Conservation (phyloP, 92 coral and sea anemone species). For the Umimayanthus kanabou region DNA sequence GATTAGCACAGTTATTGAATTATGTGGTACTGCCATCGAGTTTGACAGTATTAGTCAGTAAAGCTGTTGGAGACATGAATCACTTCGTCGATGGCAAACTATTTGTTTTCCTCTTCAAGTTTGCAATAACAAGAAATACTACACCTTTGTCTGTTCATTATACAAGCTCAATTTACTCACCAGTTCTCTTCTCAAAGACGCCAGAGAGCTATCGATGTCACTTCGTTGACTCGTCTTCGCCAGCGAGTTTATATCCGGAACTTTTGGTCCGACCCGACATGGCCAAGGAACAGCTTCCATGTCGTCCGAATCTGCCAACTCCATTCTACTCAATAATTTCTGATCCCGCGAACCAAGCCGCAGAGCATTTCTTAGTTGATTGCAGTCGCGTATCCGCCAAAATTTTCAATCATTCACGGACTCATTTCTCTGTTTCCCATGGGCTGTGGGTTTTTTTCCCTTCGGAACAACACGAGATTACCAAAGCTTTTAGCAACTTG, state of each 20-base stretch:
- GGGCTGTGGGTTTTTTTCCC: neutral
- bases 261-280: constrained; percentile 21
- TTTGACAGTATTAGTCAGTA: neutral
- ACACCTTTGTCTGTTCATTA: neutral
- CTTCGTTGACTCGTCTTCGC: neutral
- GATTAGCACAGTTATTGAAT: neutral
- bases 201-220: constrained; percentile 20
- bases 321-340: constrained; percentile 1
- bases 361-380: neutral
- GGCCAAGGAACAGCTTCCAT: constrained; percentile 34
- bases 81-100: neutral
- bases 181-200: constrained; percentile 24
- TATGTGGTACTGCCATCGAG: neutral
- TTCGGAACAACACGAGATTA: neutral
- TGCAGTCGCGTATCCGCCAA: neutral
- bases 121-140: neutral
- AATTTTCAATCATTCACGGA: neutral
- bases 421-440: neutral
- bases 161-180: constrained; percentile 17
- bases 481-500: neutral
- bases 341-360: neutral
- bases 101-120: constrained; percentile 2
- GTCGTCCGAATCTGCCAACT: neutral
- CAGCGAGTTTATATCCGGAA: constrained; percentile 10
- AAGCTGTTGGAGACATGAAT: neutral